These are phyloP conservation scores for Macroramphosus scolopax DNA, from an alignment of 2,797 vertebrate species.

Conservation along the genomic window DNA sequence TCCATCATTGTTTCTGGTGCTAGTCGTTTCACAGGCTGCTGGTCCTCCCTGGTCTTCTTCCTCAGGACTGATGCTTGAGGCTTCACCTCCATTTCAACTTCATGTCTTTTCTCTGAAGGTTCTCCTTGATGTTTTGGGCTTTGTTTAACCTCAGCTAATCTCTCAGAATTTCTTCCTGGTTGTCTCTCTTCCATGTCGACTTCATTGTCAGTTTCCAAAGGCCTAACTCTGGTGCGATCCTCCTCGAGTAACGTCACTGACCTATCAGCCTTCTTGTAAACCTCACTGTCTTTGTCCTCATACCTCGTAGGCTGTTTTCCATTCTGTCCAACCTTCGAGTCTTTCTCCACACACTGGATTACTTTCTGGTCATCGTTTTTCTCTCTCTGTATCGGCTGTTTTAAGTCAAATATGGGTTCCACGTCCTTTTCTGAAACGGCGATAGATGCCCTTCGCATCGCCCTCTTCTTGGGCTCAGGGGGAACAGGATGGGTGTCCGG, in stretches of 20 bases:
- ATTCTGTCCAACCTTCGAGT: slow-evolving; percentile 14
- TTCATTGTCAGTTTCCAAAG: slow-evolving; percentile 24
- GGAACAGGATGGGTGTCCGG: slow-evolving; percentile 58
- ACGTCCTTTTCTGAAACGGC: slow-evolving; percentile 70
- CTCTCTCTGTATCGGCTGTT: slow-evolving; percentile 17
- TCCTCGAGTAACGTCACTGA: slow-evolving; percentile 13
- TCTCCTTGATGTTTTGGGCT: slow-evolving; percentile 17
- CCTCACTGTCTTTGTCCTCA: slow-evolving; percentile 16
- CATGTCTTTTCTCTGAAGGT: slow-evolving; percentile 21
- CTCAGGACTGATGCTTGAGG: slow-evolving; percentile 1
- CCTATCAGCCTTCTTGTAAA: slow-evolving; percentile 12
- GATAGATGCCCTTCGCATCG: slow-evolving; percentile 83
- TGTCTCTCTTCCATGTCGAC: slow-evolving; percentile 21
- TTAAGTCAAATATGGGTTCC: slow-evolving; percentile 24
- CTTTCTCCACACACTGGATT: slow-evolving; percentile 19
- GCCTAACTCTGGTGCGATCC: not conserved
- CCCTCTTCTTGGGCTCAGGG: slow-evolving; percentile 81
- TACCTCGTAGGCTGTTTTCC: slow-evolving; percentile 15
- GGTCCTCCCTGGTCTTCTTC: slow-evolving; percentile 26
- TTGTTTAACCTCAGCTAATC: slow-evolving; percentile 16
- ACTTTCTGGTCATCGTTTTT: slow-evolving; percentile 20
- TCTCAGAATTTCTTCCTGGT: slow-evolving; percentile 11
- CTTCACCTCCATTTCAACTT: slow-evolving; percentile 17
- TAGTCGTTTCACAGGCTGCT: slow-evolving; percentile 13
- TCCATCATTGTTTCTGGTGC: slow-evolving; percentile 12